These are phyloP conservation scores for Ferrisia virgata DNA, from an alignment of 2,888 invertebrate species.

Conservation along the genomic window DNA sequence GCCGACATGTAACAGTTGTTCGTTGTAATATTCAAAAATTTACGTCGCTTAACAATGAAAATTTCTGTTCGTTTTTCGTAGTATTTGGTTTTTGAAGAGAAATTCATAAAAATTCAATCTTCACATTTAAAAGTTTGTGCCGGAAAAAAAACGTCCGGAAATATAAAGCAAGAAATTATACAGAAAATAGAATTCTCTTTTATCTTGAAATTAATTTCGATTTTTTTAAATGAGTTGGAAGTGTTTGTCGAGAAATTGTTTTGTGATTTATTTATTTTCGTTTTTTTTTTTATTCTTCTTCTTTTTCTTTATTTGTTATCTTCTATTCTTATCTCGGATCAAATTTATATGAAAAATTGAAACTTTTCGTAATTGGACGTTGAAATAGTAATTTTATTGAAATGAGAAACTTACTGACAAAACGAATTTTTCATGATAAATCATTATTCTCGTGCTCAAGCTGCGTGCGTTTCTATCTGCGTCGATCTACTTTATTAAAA, in stretches of 20 bases:
- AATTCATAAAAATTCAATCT: constrained; percentile 14
- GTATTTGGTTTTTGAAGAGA: constrained; percentile 8
- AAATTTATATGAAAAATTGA: background rate
- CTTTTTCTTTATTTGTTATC: background rate
- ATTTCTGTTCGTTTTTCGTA: constrained; percentile 10
- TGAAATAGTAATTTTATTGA: background rate
- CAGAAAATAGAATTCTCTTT: background rate
- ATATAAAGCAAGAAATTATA: constrained; percentile 5
- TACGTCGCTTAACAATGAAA: constrained; percentile 18
- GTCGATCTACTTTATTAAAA: background rate
- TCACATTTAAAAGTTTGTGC: background rate
- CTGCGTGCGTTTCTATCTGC: background rate
- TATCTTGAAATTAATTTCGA: constrained; percentile 9
- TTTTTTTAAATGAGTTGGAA: constrained; percentile 13
- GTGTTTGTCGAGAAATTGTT: background rate
- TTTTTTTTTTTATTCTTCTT: too few species aligned
- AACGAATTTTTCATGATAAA: background rate
- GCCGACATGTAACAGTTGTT: constrained; percentile 29
- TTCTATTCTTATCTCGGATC: background rate
- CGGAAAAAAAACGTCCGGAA: background rate
- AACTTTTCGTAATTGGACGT: background rate
- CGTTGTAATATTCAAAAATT: constrained; percentile 26
- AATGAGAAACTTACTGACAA: background rate
- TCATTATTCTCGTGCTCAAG: background rate
- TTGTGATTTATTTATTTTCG: background rate